These are phyloP conservation scores for Drosophila bipectinata DNA, from an alignment of 1,140 invertebrate genomes.

Conservation along the genomic window DNA sequence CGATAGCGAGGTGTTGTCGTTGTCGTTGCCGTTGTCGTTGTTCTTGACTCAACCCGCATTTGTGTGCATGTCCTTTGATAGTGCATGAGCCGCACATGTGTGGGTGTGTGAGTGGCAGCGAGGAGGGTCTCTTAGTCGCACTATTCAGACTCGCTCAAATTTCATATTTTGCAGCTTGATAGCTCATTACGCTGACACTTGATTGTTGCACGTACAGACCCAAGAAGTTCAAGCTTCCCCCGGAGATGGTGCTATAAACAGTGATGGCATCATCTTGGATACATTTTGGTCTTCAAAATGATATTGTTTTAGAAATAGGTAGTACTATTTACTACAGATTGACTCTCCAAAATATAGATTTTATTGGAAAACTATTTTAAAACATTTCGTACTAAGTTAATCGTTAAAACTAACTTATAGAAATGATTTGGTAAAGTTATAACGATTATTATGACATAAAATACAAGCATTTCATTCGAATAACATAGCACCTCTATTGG, in stretches of 20 bases:
- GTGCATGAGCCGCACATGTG: conserved; percentile 2
- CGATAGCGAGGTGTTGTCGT: conserved; percentile 71
- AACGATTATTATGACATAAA: neutral
- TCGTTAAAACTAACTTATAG: no score
- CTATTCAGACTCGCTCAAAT: conserved; percentile 65
- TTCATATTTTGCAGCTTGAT: conserved; percentile 82
- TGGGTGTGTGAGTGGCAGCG: conserved; percentile 6
- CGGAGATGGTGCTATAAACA: conserved; percentile 5
- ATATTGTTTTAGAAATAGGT: no score
- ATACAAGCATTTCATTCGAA: neutral
- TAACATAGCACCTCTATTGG: conserved; percentile 1
- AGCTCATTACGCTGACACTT: conserved; percentile 81
- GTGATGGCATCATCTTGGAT: neutral
- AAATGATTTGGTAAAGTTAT: neutral
- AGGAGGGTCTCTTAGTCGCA: conserved; percentile 58
- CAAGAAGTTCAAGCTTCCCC: conserved; percentile 14
- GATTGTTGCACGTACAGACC: conserved; percentile 72
- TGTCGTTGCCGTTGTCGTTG: conserved; percentile 32
- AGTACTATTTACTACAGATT: no score
- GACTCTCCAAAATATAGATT: no score
- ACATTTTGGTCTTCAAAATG: no score
- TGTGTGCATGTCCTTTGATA: conserved; percentile 9
- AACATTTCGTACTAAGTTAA: no score
- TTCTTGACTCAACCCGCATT: conserved; percentile 53
- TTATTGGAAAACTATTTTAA: no score